A percentile compares a stretch with the other conserved stretches of the same genome.
Conservation (phyloP, 2,888 invertebrate species). For the Glaucopsyche alexis region DNA sequence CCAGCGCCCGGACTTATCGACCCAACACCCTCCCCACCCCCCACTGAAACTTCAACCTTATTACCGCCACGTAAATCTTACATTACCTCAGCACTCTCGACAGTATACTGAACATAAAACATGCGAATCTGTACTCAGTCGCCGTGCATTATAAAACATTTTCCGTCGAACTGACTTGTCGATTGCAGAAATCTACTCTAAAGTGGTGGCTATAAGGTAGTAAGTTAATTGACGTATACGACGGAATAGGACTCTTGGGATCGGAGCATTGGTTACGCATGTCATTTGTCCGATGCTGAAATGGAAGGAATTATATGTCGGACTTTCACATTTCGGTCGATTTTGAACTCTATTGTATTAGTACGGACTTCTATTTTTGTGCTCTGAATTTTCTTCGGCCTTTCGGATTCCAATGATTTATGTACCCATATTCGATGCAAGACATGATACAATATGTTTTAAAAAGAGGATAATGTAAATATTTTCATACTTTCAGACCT, state of each 20-base stretch:
- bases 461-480: too few species aligned
- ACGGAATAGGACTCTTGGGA: constrained; percentile 54
- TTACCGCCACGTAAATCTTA: constrained; percentile 47
- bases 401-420: too few species aligned
- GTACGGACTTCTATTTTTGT: too few species aligned
- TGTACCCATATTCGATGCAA: too few species aligned
- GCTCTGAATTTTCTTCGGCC: too few species aligned
- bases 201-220: constrained; percentile 58
- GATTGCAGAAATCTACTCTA: constrained; percentile 65
- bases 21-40: constrained; percentile 61
- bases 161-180: constrained; percentile 50
- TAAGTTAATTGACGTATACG: constrained; percentile 43
- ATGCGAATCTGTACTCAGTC: constrained; percentile 66
- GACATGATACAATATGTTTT: too few species aligned
- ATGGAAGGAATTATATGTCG: constrained; percentile 21
- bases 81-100: constrained; percentile 43
- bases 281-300: constrained; percentile 54
- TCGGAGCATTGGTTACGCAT: constrained; percentile 68
- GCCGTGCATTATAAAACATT: constrained; percentile 59
- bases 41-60: constrained; percentile 64
- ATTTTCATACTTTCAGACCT: too few species aligned
- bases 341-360: too few species aligned
- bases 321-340: neutral
- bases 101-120: constrained; percentile 42
- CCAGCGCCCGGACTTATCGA: constrained; percentile 67